These are phyloP conservation scores for human DNA, from an alignment of 2,113 vertebrate genomes.

Conservation along the genomic window GRCh38 chr6:168793501-168794000, in stretches of 20 bases:
- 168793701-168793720: too few species aligned
- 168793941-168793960: too few species aligned
- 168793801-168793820: background rate
- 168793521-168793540: too few species aligned
- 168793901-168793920: too few species aligned
- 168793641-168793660: too few species aligned
- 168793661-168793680: too few species aligned
- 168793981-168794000: rapidly evolving
- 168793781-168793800: background rate
- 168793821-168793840: background rate
- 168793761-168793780: background rate
- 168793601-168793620: too few species aligned
- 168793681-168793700: too few species aligned
- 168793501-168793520: rapidly evolving
- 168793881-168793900: rapidly evolving
- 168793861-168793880: background rate
- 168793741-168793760: rapidly evolving
- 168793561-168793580: too few species aligned
- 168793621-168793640: too few species aligned
- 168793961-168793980: background rate
- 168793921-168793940: background rate
- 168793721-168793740: rapidly evolving
- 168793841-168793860: background rate
- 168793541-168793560: too few species aligned
- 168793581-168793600: too few species aligned